Evolutionary conservation across 1,140 invertebrate genomes (phyloP).

Genomic region (Platyscapa corneri): DNA sequence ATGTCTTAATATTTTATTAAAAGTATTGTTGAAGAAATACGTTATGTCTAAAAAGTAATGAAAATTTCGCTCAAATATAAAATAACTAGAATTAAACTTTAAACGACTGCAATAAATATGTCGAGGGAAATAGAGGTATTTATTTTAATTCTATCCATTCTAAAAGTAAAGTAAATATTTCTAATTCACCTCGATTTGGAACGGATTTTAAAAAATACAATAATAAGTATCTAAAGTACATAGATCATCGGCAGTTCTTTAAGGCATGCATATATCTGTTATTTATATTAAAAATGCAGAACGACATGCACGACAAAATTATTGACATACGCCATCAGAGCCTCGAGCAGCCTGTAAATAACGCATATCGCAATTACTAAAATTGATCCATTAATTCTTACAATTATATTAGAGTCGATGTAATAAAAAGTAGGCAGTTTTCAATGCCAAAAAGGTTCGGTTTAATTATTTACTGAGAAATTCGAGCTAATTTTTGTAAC

Average conservation of each 20-base stretch:
- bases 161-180: not conserved
- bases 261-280: slow-evolving; percentile 26
- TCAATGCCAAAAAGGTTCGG: too few relatives aligned
- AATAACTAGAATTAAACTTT: too few relatives aligned
- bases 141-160: not conserved
- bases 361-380: slow-evolving; percentile 60
- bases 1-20: too few relatives aligned
- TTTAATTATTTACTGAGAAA: not conserved
- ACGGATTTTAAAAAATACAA: not conserved
- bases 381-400: slow-evolving; percentile 46
- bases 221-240: slow-evolving; percentile 36
- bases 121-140: not conserved
- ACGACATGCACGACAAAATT: slow-evolving; percentile 58
- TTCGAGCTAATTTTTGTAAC: too few relatives aligned
- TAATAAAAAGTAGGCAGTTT: too few relatives aligned
- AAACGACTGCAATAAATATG: not conserved
- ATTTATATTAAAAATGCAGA: not conserved
- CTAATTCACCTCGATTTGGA: not conserved
- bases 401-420: not conserved
- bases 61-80: too few relatives aligned
- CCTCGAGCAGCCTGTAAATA: slow-evolving; percentile 73
- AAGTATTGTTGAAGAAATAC: too few relatives aligned
- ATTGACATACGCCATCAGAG: slow-evolving; percentile 73
- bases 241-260: slow-evolving; percentile 35
- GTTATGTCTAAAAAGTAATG: too few relatives aligned